Conservation (phyloP, 2,888 invertebrate species). For the Epirrhoe alternata region DNA sequence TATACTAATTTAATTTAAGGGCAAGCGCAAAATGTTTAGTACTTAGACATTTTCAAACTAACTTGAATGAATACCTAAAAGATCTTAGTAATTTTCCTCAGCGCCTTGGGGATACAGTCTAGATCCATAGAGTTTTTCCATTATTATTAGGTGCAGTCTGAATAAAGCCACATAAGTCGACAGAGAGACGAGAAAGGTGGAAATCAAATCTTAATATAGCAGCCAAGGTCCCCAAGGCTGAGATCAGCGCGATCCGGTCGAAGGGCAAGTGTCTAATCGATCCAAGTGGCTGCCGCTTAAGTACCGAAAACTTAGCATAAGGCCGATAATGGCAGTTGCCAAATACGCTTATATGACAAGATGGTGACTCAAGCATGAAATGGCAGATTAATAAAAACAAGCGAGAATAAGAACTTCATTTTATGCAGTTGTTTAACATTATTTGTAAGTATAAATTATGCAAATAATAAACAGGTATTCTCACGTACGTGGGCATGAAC, state of each 20-base stretch:
- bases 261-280: constrained; percentile 61
- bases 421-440: no score
- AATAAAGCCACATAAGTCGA: constrained; percentile 1
- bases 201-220: constrained; percentile 36
- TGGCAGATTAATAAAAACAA: constrained; percentile 26
- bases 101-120: no score
- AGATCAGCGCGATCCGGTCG: constrained; percentile 51
- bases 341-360: constrained; percentile 41
- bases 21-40: no score
- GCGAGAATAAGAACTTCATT: not conserved
- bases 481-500: no score
- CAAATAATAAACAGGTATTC: no score
- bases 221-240: constrained; percentile 48
- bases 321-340: constrained; percentile 53
- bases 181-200: constrained; percentile 9
- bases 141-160: no score
- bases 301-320: constrained; percentile 59
- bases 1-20: no score
- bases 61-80: no score
- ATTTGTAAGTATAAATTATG: no score
- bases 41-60: no score
- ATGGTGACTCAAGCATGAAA: constrained; percentile 39
- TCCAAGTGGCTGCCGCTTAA: constrained; percentile 53
- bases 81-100: no score
- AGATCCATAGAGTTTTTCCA: no score